Evolutionary conservation across 2,888 invertebrate species (phyloP).

Genomic region (Drosophila pullipes): DNA sequence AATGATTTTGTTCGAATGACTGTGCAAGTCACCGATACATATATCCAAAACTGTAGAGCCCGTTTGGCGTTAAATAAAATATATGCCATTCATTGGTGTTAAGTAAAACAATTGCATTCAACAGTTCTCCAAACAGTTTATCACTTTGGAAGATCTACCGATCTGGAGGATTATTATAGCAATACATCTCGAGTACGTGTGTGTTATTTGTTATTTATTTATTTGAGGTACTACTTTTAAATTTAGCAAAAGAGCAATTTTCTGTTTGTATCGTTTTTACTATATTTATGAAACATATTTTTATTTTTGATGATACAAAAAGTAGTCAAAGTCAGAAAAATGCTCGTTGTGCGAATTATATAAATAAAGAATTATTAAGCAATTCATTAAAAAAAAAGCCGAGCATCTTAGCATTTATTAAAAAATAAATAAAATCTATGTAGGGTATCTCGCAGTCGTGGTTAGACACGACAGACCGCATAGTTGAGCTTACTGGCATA

Average conservation of each 20-base stretch:
- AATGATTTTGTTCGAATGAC: neutral
- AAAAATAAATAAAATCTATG: neutral
- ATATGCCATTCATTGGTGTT: neutral
- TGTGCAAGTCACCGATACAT: neutral
- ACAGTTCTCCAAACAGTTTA: neutral
- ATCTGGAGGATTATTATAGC: neutral
- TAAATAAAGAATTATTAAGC: neutral
- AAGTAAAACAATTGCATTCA: neutral
- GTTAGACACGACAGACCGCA: neutral
- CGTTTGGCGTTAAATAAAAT: neutral
- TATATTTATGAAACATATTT: neutral
- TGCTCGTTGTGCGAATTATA: neutral
- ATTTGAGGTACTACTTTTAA: neutral
- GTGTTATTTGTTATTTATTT: neutral
- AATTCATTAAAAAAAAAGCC: fast-evolving
- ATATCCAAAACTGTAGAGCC: neutral
- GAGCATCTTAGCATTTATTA: neutral
- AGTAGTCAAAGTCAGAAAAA: neutral
- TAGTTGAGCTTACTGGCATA: conserved; percentile 11
- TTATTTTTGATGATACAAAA: neutral
- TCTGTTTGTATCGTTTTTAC: neutral
- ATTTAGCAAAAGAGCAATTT: neutral
- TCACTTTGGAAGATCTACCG: neutral
- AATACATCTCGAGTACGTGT: neutral
- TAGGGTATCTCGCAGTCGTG: neutral